phyloP scores from a whole-genome alignment of 92 coral and sea anemone species.

The Parazoanthus darwini region DNA sequence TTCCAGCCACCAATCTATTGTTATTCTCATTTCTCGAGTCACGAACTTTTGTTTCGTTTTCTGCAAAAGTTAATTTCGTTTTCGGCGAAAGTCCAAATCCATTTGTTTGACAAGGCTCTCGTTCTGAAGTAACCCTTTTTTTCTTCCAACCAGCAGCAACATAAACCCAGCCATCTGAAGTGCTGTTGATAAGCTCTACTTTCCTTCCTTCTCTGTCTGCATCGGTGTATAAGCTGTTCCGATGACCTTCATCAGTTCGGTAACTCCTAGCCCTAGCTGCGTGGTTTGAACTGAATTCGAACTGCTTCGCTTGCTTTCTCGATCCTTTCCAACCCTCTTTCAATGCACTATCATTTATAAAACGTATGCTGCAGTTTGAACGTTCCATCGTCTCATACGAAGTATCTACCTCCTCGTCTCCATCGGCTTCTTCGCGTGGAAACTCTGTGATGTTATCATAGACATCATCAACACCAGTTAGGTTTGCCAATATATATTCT shows the following conservation, averaged over 20 bases:
- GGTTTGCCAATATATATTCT: background rate
- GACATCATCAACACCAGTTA: background rate
- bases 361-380: background rate
- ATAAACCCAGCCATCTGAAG: slow-evolving; percentile 21
- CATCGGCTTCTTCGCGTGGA: background rate
- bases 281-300: background rate
- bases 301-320: background rate
- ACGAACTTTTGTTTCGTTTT: background rate
- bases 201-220: slow-evolving; percentile 4
- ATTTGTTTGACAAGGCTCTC: background rate
- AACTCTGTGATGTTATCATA: background rate
- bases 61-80: background rate
- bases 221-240: background rate
- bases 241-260: background rate
- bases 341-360: too few relatives aligned
- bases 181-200: background rate
- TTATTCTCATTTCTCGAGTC: too few relatives aligned
- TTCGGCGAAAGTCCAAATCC: background rate
- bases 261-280: background rate
- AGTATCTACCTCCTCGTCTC: background rate
- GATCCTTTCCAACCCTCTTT: background rate
- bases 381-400: background rate
- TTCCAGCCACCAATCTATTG: background rate
- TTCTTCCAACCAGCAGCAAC: background rate
- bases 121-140: background rate